A percentile compares a stretch with the other conserved stretches of the same genome.
These are phyloP conservation scores for Phrynosoma platyrhinos DNA, from an alignment of 2,113 vertebrate genomes.

Conservation along the genomic window DNA sequence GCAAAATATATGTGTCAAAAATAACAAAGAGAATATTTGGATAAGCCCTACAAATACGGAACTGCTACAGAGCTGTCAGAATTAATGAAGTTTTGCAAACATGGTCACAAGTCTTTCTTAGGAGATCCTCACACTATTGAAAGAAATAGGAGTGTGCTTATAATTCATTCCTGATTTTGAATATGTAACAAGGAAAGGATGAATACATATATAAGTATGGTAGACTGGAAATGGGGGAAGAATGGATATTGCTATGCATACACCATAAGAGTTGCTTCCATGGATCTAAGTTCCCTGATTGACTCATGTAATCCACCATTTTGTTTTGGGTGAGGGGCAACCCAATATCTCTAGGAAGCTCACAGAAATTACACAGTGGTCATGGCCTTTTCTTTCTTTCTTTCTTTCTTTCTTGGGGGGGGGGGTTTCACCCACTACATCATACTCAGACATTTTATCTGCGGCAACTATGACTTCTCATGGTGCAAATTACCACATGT, in stretches of 20 bases:
- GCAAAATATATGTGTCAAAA: background rate
- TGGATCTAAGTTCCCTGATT: background rate
- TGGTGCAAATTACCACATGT: background rate
- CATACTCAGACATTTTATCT: background rate
- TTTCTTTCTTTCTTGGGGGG: no score
- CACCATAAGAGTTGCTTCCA: background rate
- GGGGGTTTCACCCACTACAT: no score
- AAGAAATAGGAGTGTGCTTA: background rate
- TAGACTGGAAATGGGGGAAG: no score
- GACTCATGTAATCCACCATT: background rate
- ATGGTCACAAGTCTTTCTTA: background rate
- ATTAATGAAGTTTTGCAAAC: background rate
- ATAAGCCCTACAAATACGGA: background rate
- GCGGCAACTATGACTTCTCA: background rate
- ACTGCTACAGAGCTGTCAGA: background rate
- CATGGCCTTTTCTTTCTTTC: background rate
- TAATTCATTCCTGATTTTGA: background rate
- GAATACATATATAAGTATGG: background rate
- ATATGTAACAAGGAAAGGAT: background rate
- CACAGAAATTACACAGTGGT: background rate
- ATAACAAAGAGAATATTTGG: background rate
- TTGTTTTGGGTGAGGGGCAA: background rate
- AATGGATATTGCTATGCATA: background rate
- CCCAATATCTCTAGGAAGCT: background rate
- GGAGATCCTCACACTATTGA: background rate